A percentile compares a stretch with the other conserved stretches of the same genome.
Conservation (phyloP, 2,797 vertebrate genomes). For the Perodicticus potto region DNA sequence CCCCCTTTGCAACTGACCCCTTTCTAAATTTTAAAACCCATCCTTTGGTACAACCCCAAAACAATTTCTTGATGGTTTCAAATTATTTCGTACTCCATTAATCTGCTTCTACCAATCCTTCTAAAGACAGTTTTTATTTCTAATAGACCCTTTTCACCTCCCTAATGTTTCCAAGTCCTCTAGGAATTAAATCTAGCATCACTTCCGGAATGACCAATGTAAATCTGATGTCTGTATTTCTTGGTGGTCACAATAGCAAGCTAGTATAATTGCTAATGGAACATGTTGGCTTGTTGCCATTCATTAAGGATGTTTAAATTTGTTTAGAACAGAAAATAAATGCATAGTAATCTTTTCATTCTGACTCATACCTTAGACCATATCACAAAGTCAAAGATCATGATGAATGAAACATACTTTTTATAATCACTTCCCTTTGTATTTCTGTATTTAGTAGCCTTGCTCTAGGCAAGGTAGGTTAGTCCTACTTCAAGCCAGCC, state of each 20-base stretch:
- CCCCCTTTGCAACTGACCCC: neutral
- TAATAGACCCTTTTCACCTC: neutral
- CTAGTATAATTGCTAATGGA: neutral
- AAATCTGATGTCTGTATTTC: neutral
- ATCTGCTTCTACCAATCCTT: neutral
- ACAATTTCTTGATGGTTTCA: neutral
- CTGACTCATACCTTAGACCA: neutral
- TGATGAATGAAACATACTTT: neutral
- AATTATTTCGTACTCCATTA: neutral
- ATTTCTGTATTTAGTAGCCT: neutral
- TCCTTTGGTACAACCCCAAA: neutral
- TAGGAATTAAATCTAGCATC: neutral
- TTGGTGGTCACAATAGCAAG: neutral
- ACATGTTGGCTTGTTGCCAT: neutral
- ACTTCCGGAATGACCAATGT: neutral
- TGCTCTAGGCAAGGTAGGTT: neutral
- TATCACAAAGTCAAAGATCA: neutral
- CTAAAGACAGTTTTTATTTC: neutral
- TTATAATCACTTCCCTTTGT: neutral
- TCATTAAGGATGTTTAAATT: neutral
- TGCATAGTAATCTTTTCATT: neutral
- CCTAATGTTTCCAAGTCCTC: neutral
- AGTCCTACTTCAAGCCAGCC: neutral
- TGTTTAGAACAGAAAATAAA: neutral
- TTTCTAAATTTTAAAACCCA: neutral